Conservation (phyloP, 1,140 invertebrate species). For the Oncopeltus fasciatus region DNA sequence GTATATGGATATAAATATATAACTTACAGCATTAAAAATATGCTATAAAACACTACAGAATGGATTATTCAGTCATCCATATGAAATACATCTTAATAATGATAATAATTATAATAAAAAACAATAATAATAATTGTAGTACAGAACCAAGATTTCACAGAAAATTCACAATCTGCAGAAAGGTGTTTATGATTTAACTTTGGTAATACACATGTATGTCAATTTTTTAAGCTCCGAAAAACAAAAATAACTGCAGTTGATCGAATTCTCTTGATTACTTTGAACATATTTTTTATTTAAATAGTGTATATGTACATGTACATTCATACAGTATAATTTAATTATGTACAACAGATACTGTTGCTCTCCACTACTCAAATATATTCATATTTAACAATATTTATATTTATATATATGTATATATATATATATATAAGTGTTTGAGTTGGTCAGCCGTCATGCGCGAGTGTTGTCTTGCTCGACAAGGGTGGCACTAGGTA, state of each 20-base stretch:
- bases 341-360: neutral
- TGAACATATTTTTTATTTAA: too few species aligned
- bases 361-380: conserved; percentile 3
- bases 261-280: too few species aligned
- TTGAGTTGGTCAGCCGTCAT: conserved; percentile 1
- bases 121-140: neutral
- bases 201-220: too few species aligned
- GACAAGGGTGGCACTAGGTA: conserved; percentile 3
- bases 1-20: neutral
- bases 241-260: too few species aligned
- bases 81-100: too few species aligned
- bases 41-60: neutral
- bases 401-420: conserved; percentile 4
- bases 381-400: conserved; percentile 1
- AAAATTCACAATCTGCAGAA: too few species aligned
- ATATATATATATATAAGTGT: neutral
- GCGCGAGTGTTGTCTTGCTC: neutral
- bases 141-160: too few species aligned
- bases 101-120: neutral
- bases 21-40: neutral
- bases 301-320: neutral
- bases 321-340: neutral
- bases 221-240: too few species aligned
- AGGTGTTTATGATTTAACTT: too few species aligned
- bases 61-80: neutral